Conservation (phyloP, 1,140 invertebrate genomes). For the Penaeus japonicus region DNA sequence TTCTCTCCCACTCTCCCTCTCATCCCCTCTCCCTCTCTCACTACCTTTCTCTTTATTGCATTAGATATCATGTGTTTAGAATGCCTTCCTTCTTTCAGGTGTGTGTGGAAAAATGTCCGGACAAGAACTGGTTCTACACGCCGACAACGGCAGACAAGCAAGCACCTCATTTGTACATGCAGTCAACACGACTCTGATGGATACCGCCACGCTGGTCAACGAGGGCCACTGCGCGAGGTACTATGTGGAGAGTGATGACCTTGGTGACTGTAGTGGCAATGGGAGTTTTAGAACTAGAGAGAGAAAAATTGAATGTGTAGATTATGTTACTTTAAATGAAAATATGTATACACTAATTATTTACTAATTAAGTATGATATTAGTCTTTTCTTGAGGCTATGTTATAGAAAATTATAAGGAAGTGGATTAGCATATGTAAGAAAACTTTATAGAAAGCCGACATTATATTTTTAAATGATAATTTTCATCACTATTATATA, state of each 20-base stretch:
- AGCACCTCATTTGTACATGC: slow-evolving; percentile 74
- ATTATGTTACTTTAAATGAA: too few relatives aligned
- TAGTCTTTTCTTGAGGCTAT: too few relatives aligned
- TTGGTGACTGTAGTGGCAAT: slow-evolving; percentile 65
- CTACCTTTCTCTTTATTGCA: background rate
- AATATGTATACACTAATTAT: too few relatives aligned
- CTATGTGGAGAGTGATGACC: slow-evolving; percentile 76
- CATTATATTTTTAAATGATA: too few relatives aligned
- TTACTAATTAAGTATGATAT: too few relatives aligned
- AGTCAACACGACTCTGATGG: slow-evolving; percentile 66
- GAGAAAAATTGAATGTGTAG: too few relatives aligned
- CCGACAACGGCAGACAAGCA: slow-evolving; percentile 7
- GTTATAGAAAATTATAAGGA: too few relatives aligned
- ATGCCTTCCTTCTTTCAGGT: slow-evolving; percentile 65
- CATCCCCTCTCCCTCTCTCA: too few relatives aligned
- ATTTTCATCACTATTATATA: too few relatives aligned
- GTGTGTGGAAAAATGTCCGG: slow-evolving; percentile 81
- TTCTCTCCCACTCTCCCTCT: too few relatives aligned
- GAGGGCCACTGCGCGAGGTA: slow-evolving; percentile 77
- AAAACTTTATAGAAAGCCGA: too few relatives aligned
- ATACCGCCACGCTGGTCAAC: slow-evolving; percentile 66
- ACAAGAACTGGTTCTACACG: slow-evolving; percentile 65
- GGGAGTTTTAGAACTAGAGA: background rate
- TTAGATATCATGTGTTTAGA: background rate
- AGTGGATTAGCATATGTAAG: too few relatives aligned